Conservation (phyloP, 2,888 invertebrate genomes). For the Rhyacophila evoluta region DNA sequence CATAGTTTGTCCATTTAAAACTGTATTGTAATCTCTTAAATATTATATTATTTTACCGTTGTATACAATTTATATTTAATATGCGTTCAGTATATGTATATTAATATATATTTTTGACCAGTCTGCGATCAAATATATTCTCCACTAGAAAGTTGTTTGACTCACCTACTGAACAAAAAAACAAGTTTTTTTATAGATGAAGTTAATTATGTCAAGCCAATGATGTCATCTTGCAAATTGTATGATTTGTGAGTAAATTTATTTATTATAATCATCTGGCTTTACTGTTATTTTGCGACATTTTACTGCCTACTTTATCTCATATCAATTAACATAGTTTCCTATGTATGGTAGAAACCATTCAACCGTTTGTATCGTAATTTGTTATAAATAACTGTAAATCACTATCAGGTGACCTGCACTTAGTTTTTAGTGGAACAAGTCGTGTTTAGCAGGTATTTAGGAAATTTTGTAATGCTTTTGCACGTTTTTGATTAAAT, state of each 20-base stretch:
- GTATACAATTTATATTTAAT: too few relatives aligned
- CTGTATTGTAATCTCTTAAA: too few relatives aligned
- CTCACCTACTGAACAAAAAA: neutral
- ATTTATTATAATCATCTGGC: neutral
- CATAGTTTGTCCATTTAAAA: too few relatives aligned
- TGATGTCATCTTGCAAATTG: neutral
- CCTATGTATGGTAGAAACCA: neutral
- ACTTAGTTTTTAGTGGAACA: conserved; percentile 4
- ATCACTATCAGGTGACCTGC: neutral
- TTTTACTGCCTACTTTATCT: neutral
- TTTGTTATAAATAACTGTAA: neutral
- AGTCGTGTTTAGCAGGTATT: neutral
- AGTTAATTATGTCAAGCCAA: neutral
- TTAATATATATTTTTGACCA: too few relatives aligned
- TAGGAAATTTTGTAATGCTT: neutral
- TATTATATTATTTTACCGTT: too few relatives aligned
- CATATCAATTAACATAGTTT: neutral
- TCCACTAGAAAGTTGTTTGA: conserved; percentile 1
- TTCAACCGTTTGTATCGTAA: neutral
- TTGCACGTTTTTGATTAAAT: neutral
- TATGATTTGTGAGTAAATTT: neutral
- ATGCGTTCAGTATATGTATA: too few relatives aligned
- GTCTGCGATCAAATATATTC: too few relatives aligned
- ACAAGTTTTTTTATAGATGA: neutral
- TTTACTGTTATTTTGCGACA: neutral